Base-by-base conservation (phyloP, 2,888 invertebrate species). In the Electrophaes corylata region DNA sequence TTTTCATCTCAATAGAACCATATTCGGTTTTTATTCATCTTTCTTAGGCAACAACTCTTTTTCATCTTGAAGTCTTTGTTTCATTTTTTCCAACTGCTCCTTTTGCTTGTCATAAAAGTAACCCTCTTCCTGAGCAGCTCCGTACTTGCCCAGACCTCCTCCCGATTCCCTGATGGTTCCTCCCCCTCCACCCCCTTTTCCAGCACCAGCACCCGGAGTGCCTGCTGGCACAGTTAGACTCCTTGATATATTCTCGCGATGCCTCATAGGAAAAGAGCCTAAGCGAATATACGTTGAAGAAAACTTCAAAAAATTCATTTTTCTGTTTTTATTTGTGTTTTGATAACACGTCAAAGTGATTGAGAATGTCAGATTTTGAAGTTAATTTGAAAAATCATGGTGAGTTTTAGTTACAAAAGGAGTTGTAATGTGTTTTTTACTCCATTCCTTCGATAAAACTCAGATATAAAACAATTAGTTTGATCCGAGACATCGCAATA, bases 51-150 rank as follows among this genome's bases (percentile, higher is more conserved):
- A 33, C 49, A 54, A 37, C 58, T 71, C 0, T 41, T 69, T 62
- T 1, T 74, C 64, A 11, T 72, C 64, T 41, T 79, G 64, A 44
- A 78, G 29, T 45, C 78, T 72, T 54, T 84, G 70, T 60, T 83
- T 86, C 0, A 88, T 46, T 53, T 83, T 75, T 54, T 79, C 69
- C 8, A 89, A 26, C 23, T 81, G 78, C 19, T 87, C 81, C 53
- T 64, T 77, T 33, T 81, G 75, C 51, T 87, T 81, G 23, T 78
- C 72, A 52, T 77, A 73, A 72, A 89, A 89, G 69, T 84, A 89
- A 0, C 79, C 78, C 48, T 88, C 89, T 64, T 89, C 89, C 20
- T 83, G 75, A 0, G 83, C 83, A 0, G 83, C 76, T 1, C 81
- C 86, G 26, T 70, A 83, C 57, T 72, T 73, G 0, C 88, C 88